Base-by-base conservation (phyloP, 2,113 vertebrate genomes). In the Amphiprion ocellaris region DNA sequence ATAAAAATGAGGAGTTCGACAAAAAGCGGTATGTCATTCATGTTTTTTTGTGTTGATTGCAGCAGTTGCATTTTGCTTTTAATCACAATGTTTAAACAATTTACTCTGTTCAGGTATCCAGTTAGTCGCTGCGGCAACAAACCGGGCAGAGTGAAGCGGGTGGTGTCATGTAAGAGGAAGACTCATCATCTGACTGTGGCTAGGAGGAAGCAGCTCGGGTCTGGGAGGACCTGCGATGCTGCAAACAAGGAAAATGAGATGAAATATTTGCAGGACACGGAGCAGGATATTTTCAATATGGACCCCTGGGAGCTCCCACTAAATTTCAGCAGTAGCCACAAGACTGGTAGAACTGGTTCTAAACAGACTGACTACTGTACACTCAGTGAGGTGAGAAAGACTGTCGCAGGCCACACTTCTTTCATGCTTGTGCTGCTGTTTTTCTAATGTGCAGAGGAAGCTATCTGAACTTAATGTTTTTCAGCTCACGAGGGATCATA, bases 231-330 rank as follows among this genome's bases (percentile, higher is more conserved):
- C 77, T 90, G 92, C 90, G 95, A 96, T 90, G 95, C 96, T 92
- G 94, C 96, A 91, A 97, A 96, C 95, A 98, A 97, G 86, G 96
- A 98, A 92, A 97, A 97, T 77, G 94, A 97, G 86, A 88, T 95
- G 77, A 95, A 95, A 81, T 94, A 90, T 82, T 86, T 90, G 76
- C 92, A 94, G 64, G 95, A 94, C 79, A 75, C 94, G 61, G 69
- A 77, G 74, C 92, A 95, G 77, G 94, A 95, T 81, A 95, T 95
- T 82, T 92, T 96, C 69, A 91, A 79, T 58, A 89, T 79, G 14
- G 94, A 96, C 47, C 88, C 89, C 62, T 94, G 90, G 82, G 95
- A 94, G 47, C 93, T 93, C 41, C 89, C 95, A 70, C 55, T 94
- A 80, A 94, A 95, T 87, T 90, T 94, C 72, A 88, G 76, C 80